Base-by-base conservation (phyloP, 2,797 vertebrate species). In the Cyprinella venusta region DNA sequence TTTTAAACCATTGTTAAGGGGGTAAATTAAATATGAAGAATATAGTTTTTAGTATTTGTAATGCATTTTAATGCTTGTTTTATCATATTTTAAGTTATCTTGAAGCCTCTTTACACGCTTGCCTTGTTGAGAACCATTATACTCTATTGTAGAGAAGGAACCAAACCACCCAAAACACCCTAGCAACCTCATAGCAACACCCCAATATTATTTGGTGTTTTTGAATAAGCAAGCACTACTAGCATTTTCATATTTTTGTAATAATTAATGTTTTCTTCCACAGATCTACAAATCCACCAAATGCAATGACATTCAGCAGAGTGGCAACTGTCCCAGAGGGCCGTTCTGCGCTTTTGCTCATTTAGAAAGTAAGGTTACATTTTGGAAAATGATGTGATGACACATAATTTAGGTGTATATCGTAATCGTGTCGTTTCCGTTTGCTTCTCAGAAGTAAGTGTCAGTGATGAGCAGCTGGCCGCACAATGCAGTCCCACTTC, bases 271-370 rank as follows among this genome's bases (percentile, higher is more conserved):
- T 18, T 80, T 79, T 59, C 52, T 8, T 80, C 71, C 71, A 40
- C 92, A 99, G 98, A 99, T 99, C 92, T 99, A 99, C 90, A 98
- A 98, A 90, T 99, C 98, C 88, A 99, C 97, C 79, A 99, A 99
- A 94, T 99, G 98, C 92, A 99, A 99, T 65, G 98, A 99, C 88
- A 99, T 99, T 96, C 98, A 99, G 92, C 98, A 99, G 93, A 96
- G 96, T 76, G 97, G 97, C 90, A 97, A 96, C 95, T 99, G 98
- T 90, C 98, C 98, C 81, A 93, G 98, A 90, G 98, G 98, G 88
- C 97, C 98, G 26, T 99, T 99, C 94, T 99, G 98, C 95, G 98
- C 98, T 92, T 99, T 99, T 86, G 98, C 97, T 91, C 98, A 99
- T 12, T 91, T 98, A 87, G 98, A 99, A 93, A 97, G 98, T 99